These are phyloP conservation scores for Agrilus cyanescens DNA, from an alignment of 2,888 invertebrate genomes.

Conservation along the genomic window DNA sequence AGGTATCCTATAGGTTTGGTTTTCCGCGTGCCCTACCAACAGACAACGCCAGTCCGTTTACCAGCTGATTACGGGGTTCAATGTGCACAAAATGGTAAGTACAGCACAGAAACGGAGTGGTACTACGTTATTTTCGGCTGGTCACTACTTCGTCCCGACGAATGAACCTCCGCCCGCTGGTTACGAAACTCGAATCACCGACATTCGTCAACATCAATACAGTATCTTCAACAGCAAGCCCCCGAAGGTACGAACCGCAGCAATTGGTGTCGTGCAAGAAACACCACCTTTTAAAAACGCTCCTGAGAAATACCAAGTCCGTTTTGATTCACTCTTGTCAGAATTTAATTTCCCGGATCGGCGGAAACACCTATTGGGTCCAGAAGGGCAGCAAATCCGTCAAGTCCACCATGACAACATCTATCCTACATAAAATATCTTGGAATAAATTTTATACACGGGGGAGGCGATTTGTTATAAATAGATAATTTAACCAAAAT, in stretches of 20 bases:
- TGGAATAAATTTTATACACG: too few relatives aligned
- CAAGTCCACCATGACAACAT: neutral
- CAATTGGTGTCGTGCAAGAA: neutral
- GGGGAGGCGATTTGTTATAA: too few relatives aligned
- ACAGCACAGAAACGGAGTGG: neutral
- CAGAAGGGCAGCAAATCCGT: neutral
- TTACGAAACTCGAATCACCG: too few relatives aligned
- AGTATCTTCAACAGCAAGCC: too few relatives aligned
- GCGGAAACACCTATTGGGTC: neutral
- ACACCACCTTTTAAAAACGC: neutral
- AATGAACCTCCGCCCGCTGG: neutral
- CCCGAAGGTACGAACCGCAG: neutral
- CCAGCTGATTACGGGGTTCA: neutral
- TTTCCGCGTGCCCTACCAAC: conserved; percentile 6
- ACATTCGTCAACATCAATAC: too few relatives aligned
- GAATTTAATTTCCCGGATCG: neutral
- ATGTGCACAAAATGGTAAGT: neutral
- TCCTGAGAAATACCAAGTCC: neutral
- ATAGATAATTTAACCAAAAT: too few relatives aligned
- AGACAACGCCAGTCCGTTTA: conserved; percentile 9
- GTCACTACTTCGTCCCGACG: neutral
- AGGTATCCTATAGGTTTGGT: too few relatives aligned
- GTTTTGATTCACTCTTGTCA: neutral
- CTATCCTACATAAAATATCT: neutral
- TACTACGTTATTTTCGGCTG: too few relatives aligned